These are phyloP conservation scores for Drosophila leontia DNA, from an alignment of 1,140 invertebrate genomes.

Conservation along the genomic window DNA sequence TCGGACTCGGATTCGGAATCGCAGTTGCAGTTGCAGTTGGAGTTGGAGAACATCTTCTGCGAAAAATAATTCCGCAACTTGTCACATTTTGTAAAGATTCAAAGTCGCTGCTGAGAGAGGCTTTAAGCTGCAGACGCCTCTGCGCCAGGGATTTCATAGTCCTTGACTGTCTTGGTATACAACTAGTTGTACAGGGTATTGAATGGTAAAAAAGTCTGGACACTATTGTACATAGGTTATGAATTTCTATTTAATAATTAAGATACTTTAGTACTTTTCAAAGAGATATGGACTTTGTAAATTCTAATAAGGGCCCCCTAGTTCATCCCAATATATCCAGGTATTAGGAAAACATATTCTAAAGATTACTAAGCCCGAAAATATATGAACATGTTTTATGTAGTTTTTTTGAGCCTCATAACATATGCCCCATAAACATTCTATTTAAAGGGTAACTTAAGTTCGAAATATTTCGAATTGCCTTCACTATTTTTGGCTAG, in stretches of 20 bases:
- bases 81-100: slow-evolving; percentile 77
- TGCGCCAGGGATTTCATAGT: slow-evolving; percentile 61
- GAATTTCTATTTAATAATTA: background rate
- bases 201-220: background rate
- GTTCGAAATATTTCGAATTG: slow-evolving; percentile 9
- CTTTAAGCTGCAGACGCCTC: slow-evolving; percentile 61
- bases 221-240: no score
- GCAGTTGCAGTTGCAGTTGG: background rate
- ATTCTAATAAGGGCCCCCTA: background rate
- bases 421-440: background rate
- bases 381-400: background rate
- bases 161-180: slow-evolving; percentile 49
- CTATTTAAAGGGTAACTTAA: background rate
- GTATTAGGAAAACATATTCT: background rate
- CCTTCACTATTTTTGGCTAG: slow-evolving; percentile 44
- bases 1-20: slow-evolving; percentile 1
- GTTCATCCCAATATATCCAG: no score
- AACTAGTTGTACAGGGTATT: slow-evolving; percentile 18
- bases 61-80: slow-evolving; percentile 83
- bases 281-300: background rate
- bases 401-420: background rate
- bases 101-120: slow-evolving; percentile 30
- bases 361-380: background rate
- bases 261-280: background rate
- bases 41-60: slow-evolving; percentile 70